Evolutionary conservation across 2,113 vertebrate genomes (phyloP), one percentile per base, ranked within the genome.

Genomic region (Tor tambroides): DNA sequence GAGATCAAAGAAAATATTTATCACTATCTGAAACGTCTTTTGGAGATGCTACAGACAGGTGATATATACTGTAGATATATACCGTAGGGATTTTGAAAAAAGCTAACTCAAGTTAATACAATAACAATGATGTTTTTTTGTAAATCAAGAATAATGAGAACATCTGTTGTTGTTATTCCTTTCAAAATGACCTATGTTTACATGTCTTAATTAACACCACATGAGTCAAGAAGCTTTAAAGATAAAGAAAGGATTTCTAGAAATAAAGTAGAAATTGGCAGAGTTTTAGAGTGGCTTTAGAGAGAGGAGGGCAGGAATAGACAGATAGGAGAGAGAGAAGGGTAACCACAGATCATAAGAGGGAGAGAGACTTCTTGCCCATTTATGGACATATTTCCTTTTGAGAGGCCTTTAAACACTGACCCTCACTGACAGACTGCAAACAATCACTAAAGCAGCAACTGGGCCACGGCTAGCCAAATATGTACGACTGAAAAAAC

Each of bases 331-430:
- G 65, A 88, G 67, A 77, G 43, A 65, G 78, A 32, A 26, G 35
- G 72, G 49, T 14, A 76, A 56, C 23, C 78, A 76, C 65, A 71
- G 75, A 75, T 82, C 84, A 85, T 82, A 84, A 46, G 79, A 81
- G 43, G 81, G 65, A 51, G 51, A 89, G 91, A 86, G 83, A 93
- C 90, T 88, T 85, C 88, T 88, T 95, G 94, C 90, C 95, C 95
- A 94, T 96, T 94, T 95, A 96, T 95, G 95, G 95, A 91, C 95
- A 94, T 95, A 95, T 96, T 95, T 95, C 95, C 94, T 94, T 94
- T 86, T 91, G 91, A 90, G 91, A 94, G 90, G 86, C 90, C 90
- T 91, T 91, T 93, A 91, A 92, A 93, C 91, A 75, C 91, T 93
- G 94, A 95, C 92, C 90, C 88, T 91, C 81, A 82, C 91, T 90